These are phyloP conservation scores for Colius striatus DNA, from an alignment of 2,113 vertebrate species.

Conservation along the genomic window DNA sequence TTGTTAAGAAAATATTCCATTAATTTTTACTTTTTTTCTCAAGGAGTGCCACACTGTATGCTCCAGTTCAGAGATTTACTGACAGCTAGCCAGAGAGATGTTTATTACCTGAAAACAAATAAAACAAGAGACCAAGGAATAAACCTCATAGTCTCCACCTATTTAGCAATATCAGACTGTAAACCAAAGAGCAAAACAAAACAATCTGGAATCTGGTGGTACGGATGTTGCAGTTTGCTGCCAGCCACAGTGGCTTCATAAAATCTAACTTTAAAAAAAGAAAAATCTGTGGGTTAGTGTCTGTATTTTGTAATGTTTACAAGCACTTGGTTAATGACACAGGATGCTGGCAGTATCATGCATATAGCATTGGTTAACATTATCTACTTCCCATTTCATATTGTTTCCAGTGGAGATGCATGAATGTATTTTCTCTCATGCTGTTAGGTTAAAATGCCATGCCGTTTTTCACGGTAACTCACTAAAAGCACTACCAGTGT, in stretches of 20 bases:
- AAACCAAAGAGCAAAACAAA: conserved; percentile 27
- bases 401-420: conserved; percentile 11
- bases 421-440: conserved; percentile 1
- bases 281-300: neutral
- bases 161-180: neutral
- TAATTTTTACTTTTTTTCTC: neutral
- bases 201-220: neutral
- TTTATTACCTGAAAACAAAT: neutral
- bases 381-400: conserved; percentile 10
- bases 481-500: conserved; percentile 4
- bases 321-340: neutral
- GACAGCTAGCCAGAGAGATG: neutral
- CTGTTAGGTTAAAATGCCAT: conserved; percentile 50
- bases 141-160: neutral
- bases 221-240: neutral
- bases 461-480: conserved; percentile 40
- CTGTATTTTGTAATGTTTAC: conserved; percentile 25
- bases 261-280: neutral
- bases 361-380: conserved; percentile 2
- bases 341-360: neutral
- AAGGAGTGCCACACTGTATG: neutral
- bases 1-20: neutral
- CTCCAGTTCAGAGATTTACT: neutral
- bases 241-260: neutral
- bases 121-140: neutral